Evolutionary conservation across 2,888 invertebrate genomes (phyloP).

Genomic region (Melipona bicolor): DNA sequence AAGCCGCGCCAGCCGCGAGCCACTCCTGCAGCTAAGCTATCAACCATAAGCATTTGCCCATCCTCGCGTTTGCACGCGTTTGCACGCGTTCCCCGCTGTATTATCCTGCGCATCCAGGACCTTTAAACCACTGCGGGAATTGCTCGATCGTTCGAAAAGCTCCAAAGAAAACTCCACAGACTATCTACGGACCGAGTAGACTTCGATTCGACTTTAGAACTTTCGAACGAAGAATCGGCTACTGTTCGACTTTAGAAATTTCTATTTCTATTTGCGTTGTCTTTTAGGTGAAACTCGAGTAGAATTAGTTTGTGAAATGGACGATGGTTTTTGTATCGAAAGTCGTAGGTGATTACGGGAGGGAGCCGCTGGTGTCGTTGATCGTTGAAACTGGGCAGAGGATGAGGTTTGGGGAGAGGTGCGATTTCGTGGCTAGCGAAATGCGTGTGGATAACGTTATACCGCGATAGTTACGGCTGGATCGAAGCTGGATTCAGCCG

Average conservation of each 20-base stretch:
- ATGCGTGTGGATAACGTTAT: slow-evolving; percentile 42
- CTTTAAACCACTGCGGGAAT: slow-evolving; percentile 43
- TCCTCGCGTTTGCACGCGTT: slow-evolving; percentile 47
- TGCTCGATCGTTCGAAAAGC: not conserved
- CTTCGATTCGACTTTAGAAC: no score
- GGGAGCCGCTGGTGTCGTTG: not conserved
- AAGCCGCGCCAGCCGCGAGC: slow-evolving; percentile 66
- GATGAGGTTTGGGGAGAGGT: not conserved
- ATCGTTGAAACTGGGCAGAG: not conserved
- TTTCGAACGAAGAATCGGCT: no score
- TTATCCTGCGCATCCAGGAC: slow-evolving; percentile 17
- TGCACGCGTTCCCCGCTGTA: slow-evolving; percentile 34
- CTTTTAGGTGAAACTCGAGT: no score
- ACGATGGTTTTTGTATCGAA: not conserved
- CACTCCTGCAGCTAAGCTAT: slow-evolving; percentile 73
- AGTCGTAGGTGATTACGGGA: not conserved
- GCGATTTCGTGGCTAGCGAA: slow-evolving; percentile 28
- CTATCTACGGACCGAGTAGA: no score
- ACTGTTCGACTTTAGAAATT: no score
- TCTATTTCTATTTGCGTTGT: no score
- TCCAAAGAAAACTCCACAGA: not conserved
- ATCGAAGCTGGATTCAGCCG: slow-evolving; percentile 53
- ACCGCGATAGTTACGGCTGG: slow-evolving; percentile 56
- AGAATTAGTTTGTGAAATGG: no score
- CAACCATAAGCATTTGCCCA: slow-evolving; percentile 60